Evolutionary conservation across 1,140 invertebrate species (phyloP).

Genomic region (Batillaria attramentaria): DNA sequence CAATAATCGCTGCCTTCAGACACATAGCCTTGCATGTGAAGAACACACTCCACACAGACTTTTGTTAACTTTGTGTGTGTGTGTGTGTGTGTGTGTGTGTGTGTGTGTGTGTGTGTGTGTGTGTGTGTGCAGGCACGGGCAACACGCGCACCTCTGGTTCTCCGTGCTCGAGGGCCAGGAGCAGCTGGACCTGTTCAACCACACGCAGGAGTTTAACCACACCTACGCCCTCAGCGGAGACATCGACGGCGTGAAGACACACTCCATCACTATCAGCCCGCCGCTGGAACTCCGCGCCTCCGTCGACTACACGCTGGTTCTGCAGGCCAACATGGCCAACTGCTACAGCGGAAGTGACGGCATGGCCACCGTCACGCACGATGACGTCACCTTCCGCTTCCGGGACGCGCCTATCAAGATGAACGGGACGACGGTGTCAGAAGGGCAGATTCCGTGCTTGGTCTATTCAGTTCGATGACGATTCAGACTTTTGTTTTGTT

Average conservation of each 20-base stretch:
- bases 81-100: background rate
- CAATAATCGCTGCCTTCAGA: no score
- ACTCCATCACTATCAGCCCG: background rate
- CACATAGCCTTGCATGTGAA: background rate
- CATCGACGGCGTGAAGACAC: slow-evolving; percentile 5
- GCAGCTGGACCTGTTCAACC: slow-evolving; percentile 19
- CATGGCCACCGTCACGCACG: slow-evolving; percentile 21
- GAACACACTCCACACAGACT: no score
- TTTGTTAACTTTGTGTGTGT: slow-evolving; percentile 12
- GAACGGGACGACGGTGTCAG: slow-evolving; percentile 32
- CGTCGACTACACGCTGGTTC: slow-evolving; percentile 16
- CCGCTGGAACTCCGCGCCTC: background rate
- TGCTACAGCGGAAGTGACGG: slow-evolving; percentile 25
- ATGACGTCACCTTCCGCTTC: slow-evolving; percentile 30
- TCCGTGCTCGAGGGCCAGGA: slow-evolving; percentile 4
- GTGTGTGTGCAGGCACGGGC: background rate
- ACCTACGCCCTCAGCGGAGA: background rate
- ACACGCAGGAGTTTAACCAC: background rate
- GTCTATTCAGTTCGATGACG: slow-evolving; percentile 20
- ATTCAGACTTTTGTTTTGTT: background rate
- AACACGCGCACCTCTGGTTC: background rate
- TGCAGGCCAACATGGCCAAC: slow-evolving; percentile 25
- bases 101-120: background rate
- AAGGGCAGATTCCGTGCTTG: slow-evolving; percentile 23
- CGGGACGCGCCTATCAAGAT: slow-evolving; percentile 26